Evolutionary conservation across 2,113 vertebrate species (phyloP), one percentile per base, ranked within the genome.

Genomic region (Tiliqua scincoides): DNA sequence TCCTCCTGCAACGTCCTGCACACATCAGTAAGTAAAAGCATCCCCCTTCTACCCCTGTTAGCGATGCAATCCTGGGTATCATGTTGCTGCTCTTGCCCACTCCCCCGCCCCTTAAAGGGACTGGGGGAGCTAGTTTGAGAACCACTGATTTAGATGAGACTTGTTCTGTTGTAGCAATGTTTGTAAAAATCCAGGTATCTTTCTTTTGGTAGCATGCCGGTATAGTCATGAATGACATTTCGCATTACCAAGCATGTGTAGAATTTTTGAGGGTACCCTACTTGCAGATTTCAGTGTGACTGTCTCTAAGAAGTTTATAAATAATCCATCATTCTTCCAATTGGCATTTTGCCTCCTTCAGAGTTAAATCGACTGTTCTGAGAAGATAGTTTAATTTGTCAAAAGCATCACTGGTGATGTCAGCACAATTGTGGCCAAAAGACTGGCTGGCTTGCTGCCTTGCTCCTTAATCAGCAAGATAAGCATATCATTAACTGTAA

Each of bases 81-180:
- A n/a, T n/a, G n/a, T n/a, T n/a, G n/a, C n/a, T n/a, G n/a, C n/a
- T n/a, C n/a, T n/a, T n/a, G n/a, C n/a, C n/a, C n/a, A n/a, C n/a
- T n/a, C n/a, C n/a, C n/a, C n/a, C n/a, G n/a, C n/a, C n/a, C n/a
- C n/a, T n/a, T n/a, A n/a, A n/a, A n/a, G n/a, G n/a, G n/a, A n/a
- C n/a, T n/a, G n/a, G n/a, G n/a, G n/a, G n/a, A n/a, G n/a, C n/a
- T n/a, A n/a, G n/a, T n/a, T n/a, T n/a, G n/a, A n/a, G n/a, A n/a
- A n/a, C n/a, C n/a, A n/a, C n/a, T n/a, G n/a, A n/a, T 67, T 85
- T 85, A 85, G 63, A 59, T 74, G 48, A 85, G 78, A 25, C 48
- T 70, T 85, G 65, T 32, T 35, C 8, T 71, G n/a, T 10, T 71
- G 21, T 8, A 35, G n/a, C 30, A 21, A 37, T 76, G 62, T 75